Percentiles rank a stretch among this genome's conserved stretches.
Evolutionary conservation across 2,113 vertebrate species (phyloP).

Genomic region (Crotophaga sulcirostris): DNA sequence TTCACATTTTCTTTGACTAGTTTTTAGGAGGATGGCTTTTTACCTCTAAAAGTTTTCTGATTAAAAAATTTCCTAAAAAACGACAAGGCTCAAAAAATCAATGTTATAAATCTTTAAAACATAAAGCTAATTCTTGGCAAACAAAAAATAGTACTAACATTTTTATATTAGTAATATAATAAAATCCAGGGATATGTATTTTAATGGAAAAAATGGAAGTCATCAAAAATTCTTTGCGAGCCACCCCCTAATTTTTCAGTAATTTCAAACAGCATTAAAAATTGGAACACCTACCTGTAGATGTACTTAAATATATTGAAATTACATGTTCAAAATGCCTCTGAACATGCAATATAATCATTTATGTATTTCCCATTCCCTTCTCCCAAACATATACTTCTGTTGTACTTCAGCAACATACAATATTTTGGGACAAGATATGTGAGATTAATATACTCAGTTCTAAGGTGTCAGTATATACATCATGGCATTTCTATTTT

Average conservation of each 20-base stretch:
- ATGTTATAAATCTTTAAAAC: not conserved
- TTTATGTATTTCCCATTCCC: not conserved
- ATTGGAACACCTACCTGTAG: not conserved
- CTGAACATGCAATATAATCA: not conserved
- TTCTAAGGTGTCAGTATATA: not conserved
- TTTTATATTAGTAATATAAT: too few species aligned
- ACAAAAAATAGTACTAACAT: not conserved
- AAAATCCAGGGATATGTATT: too few species aligned
- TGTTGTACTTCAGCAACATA: not conserved
- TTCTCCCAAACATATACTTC: not conserved
- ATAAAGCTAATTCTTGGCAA: not conserved
- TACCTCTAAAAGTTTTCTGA: not conserved
- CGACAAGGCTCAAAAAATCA: not conserved
- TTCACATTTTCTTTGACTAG: not conserved
- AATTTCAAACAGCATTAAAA: not conserved
- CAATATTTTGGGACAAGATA: not conserved
- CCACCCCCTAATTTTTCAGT: not conserved
- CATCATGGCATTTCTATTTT: not conserved
- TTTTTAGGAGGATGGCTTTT: not conserved
- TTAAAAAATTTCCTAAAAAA: not conserved
- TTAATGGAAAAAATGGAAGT: not conserved
- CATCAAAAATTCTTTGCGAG: not conserved
- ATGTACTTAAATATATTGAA: not conserved
- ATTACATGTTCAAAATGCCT: not conserved
- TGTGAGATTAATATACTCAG: not conserved